These are phyloP conservation scores for Gymnocypris eckloni DNA, from an alignment of 2,797 vertebrate genomes.

Conservation along the genomic window DNA sequence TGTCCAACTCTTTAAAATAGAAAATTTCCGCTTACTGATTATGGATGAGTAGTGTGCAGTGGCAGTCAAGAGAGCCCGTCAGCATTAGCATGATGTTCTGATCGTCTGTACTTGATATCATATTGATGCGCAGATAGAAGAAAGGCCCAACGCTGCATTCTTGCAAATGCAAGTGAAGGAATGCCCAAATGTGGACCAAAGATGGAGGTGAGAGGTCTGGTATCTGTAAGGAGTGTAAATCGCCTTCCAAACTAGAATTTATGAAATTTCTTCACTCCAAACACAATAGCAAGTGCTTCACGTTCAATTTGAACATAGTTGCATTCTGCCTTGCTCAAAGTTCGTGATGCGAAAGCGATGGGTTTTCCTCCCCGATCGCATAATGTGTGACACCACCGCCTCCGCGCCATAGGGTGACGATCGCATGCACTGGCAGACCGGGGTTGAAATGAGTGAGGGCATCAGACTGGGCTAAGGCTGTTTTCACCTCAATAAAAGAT, in stretches of 20 bases:
- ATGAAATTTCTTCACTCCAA: not conserved
- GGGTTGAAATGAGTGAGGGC: conserved; percentile 4
- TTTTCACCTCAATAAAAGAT: not conserved
- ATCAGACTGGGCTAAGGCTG: conserved; percentile 15
- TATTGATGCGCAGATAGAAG: conserved; percentile 33
- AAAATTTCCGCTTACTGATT: not conserved
- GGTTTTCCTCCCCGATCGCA: not conserved
- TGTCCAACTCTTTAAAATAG: not conserved
- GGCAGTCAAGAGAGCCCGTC: not conserved
- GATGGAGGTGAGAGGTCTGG: conserved; percentile 8
- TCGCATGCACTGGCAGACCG: not conserved
- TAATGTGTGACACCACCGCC: not conserved
- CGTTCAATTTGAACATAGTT: not conserved
- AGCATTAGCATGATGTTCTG: not conserved
- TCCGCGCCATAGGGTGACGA: not conserved
- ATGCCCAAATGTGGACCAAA: conserved; percentile 15
- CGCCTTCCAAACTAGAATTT: not conserved
- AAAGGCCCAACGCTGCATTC: conserved; percentile 7
- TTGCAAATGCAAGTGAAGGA: not conserved
- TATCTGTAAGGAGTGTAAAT: conserved; percentile 1
- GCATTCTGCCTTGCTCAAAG: not conserved
- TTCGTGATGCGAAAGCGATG: not conserved
- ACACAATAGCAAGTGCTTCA: not conserved
- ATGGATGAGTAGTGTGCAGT: not conserved
- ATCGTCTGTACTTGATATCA: conserved; percentile 20